A percentile compares a stretch with the other conserved stretches of the same genome.
These are phyloP conservation scores for Ceyx erithaca DNA, from an alignment of 2,797 vertebrate genomes.

Conservation along the genomic window DNA sequence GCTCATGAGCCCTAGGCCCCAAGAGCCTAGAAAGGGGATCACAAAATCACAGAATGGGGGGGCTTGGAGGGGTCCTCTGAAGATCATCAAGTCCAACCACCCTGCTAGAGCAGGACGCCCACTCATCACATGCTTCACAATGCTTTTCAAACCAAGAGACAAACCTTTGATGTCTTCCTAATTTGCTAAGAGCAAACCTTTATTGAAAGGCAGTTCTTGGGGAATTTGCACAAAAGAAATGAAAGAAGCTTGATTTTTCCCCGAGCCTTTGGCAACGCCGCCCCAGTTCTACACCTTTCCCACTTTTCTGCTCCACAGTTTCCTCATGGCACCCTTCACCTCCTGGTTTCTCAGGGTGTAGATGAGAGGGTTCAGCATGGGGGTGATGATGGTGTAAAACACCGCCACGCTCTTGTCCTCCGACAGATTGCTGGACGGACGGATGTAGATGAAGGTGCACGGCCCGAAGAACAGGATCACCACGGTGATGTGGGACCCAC, in stretches of 20 bases:
- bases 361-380: slow-evolving; percentile 69
- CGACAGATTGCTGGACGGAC: neutral
- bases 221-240: neutral
- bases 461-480: slow-evolving; percentile 67
- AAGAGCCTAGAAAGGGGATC: neutral
- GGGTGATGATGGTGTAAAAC: slow-evolving; percentile 60
- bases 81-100: no score
- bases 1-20: neutral
- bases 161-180: neutral
- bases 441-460: slow-evolving; percentile 56
- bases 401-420: slow-evolving; percentile 62
- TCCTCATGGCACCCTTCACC: slow-evolving; percentile 69
- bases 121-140: neutral
- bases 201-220: neutral
- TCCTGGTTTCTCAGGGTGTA: slow-evolving; percentile 58
- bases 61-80: no score
- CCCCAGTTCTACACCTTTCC: neutral
- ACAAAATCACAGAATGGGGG: no score
- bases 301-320: slow-evolving; percentile 37
- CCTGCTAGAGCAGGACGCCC: neutral
- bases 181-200: neutral
- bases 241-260: neutral
- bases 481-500: slow-evolving; percentile 57
- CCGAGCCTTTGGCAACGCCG: rapidly evolving
- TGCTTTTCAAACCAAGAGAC: neutral